Conservation (phyloP, 1,140 invertebrate species). For the Phenacoccus solenopsis region DNA sequence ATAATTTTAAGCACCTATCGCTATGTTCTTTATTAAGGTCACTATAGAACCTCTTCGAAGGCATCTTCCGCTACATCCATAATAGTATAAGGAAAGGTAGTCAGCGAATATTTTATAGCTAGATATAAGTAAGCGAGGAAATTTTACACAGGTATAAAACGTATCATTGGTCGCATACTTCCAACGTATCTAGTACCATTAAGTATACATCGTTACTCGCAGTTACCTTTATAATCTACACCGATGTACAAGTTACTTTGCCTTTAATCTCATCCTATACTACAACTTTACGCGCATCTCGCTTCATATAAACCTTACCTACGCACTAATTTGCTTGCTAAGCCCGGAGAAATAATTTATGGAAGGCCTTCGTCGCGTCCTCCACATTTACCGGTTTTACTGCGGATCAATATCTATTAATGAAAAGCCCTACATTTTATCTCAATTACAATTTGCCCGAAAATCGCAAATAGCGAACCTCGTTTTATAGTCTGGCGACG, state of each 20-base stretch:
- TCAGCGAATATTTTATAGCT: too few species aligned
- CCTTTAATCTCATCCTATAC: background rate
- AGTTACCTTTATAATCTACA: background rate
- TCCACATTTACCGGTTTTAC: background rate
- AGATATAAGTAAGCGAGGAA: too few species aligned
- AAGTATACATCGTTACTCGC: background rate
- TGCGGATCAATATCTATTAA: background rate
- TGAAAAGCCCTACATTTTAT: background rate
- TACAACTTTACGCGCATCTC: background rate
- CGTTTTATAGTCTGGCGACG: background rate
- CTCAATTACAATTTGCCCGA: background rate
- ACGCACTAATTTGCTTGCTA: background rate
- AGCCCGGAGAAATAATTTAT: background rate
- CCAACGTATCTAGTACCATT: too few species aligned
- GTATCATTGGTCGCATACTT: too few species aligned
- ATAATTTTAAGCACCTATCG: too few species aligned
- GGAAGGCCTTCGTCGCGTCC: background rate
- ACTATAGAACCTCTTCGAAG: too few species aligned
- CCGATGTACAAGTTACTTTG: background rate
- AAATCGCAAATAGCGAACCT: background rate
- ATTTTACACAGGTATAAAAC: too few species aligned
- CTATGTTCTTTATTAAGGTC: too few species aligned
- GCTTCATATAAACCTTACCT: background rate
- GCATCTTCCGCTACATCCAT: too few species aligned
- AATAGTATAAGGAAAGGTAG: too few species aligned